Evolutionary conservation across 2,888 invertebrate species (phyloP).

Genomic region (Psylliodes chrysocephalus): DNA sequence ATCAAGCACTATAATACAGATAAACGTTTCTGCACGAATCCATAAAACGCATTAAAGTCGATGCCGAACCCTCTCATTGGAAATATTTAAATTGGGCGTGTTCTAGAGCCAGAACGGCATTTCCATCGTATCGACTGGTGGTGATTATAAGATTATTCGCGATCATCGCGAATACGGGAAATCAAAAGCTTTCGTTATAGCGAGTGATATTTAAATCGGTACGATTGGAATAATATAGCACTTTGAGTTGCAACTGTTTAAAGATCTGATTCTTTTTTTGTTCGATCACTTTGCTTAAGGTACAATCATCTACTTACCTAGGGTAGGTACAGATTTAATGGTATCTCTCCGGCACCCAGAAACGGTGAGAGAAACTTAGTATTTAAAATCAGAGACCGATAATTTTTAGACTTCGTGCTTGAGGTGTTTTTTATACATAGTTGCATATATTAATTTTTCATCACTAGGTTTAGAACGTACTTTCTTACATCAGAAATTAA

Average conservation of each 20-base stretch:
- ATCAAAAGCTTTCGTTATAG: constrained; percentile 30
- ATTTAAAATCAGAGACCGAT: no score
- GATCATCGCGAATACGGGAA: constrained; percentile 26
- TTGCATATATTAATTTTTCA: no score
- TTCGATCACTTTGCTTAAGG: not conserved
- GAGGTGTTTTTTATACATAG: no score
- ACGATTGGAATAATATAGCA: constrained; percentile 13
- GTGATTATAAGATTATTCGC: constrained; percentile 35
- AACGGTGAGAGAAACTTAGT: no score
- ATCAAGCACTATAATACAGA: constrained; percentile 61
- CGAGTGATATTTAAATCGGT: constrained; percentile 21
- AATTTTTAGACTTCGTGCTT: no score
- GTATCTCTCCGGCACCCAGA: no score
- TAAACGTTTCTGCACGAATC: constrained; percentile 62
- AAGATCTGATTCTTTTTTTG: not conserved
- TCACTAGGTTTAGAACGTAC: no score
- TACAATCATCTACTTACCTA: no score
- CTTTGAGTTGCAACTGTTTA: constrained; percentile 13
- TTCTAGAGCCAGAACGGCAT: constrained; percentile 29
- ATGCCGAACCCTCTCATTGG: constrained; percentile 59
- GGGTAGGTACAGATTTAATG: no score
- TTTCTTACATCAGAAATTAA: no score
- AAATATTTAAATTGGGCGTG: constrained; percentile 61
- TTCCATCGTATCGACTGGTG: constrained; percentile 44
- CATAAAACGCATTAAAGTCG: constrained; percentile 61